These are phyloP conservation scores for Gallinago stenura DNA, from an alignment of 2,797 vertebrate genomes.

Conservation along the genomic window DNA sequence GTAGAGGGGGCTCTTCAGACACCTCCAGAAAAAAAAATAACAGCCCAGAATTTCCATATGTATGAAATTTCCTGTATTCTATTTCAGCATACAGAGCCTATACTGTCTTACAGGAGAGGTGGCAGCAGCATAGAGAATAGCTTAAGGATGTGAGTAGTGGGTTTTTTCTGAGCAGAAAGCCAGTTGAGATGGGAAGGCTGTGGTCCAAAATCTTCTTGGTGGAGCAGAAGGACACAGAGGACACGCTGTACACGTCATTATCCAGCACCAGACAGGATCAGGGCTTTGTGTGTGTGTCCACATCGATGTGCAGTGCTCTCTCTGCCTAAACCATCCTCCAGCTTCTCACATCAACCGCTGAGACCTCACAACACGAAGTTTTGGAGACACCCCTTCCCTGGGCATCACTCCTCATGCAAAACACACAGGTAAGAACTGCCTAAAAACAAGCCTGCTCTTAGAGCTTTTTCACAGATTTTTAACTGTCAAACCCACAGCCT, in stretches of 20 bases:
- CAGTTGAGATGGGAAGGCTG: background rate
- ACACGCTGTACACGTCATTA: accelerated
- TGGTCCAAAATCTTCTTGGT: background rate
- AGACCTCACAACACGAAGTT: background rate
- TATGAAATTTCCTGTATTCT: background rate
- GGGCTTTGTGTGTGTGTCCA: background rate
- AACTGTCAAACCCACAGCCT: background rate
- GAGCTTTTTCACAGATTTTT: background rate
- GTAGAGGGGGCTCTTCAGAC: background rate
- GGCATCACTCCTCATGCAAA: background rate
- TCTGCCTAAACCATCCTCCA: background rate
- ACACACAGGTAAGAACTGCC: background rate
- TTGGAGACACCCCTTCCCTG: background rate
- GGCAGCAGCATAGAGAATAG: accelerated
- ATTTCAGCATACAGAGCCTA: accelerated
- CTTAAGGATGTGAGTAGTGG: accelerated
- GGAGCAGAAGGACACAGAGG: background rate
- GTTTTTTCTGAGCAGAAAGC: background rate
- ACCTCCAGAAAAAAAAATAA: background rate
- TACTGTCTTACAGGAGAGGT: background rate
- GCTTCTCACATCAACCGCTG: accelerated
- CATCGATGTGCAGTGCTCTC: accelerated
- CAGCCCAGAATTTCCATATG: background rate
- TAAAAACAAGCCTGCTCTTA: accelerated
- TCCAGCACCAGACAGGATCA: background rate